Conservation (phyloP, 2,797 vertebrate genomes). For the Malacoraja senta region DNA sequence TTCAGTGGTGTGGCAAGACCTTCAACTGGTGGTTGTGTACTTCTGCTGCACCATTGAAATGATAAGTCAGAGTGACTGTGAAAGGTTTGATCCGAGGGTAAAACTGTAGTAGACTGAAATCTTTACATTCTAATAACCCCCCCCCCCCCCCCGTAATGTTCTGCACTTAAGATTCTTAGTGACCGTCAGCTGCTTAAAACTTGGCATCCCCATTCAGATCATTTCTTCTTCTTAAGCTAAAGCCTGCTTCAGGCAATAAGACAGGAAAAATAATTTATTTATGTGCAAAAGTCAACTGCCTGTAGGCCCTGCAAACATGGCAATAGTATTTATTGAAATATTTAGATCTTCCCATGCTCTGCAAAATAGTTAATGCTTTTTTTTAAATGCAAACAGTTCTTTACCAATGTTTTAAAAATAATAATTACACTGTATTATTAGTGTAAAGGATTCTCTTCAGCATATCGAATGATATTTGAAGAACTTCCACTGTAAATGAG, state of each 20-base stretch:
- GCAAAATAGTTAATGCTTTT: not conserved
- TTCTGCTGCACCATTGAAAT: not conserved
- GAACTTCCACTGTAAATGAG: constrained; percentile 7
- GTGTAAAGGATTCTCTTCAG: not conserved
- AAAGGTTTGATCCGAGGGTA: not conserved
- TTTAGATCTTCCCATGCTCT: not conserved
- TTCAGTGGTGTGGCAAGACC: not conserved
- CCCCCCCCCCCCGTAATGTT: not conserved
- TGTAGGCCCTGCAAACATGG: not conserved
- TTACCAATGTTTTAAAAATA: not conserved
- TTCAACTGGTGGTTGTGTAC: not conserved
- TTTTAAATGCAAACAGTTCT: constrained; percentile 1
- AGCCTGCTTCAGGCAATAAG: constrained; percentile 18
- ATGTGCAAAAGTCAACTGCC: constrained; percentile 25
- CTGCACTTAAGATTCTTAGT: not conserved
- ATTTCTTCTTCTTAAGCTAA: constrained; percentile 9
- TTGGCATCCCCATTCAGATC: not conserved
- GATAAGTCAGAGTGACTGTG: not conserved
- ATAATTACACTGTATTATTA: not conserved
- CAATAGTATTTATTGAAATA: constrained; percentile 8
- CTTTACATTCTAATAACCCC: not conserved
- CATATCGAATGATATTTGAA: constrained; percentile 21
- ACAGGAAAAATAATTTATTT: constrained; percentile 35
- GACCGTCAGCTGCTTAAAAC: not conserved
- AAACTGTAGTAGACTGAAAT: not conserved